Evolutionary conservation across 2,888 invertebrate species (phyloP), one percentile per base, ranked within the genome.

Genomic region (Sepioteuthis lessoniana): DNA sequence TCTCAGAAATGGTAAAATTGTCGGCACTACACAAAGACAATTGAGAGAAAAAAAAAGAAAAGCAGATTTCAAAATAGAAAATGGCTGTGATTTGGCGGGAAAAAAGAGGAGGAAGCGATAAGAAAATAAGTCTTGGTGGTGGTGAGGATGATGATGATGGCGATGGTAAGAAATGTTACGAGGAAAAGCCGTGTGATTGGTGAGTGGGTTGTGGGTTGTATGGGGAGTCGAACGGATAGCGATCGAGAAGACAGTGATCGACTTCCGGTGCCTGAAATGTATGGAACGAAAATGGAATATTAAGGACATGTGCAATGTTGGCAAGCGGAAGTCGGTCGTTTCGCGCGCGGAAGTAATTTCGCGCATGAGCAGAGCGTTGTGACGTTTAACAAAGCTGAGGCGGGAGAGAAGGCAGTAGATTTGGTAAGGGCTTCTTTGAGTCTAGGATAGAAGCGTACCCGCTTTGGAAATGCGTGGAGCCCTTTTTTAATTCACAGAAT

Each of bases 311-410:
- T 46, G 46, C 28, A 47, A 92, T 92, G 91, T 92, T 92, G 91
- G 91, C 42, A 47, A 92, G n/a, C 91, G 91, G 91, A 92, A 92
- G 91, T 46, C 91, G 91, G 46, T 92, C 91, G 91, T 92, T 92
- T 47, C 47, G 46, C 47, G n/a, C n/a, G 47, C 91, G 91, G 91
- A 92, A 92, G 91, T 92, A 92, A 92, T 92, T 92, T 92, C 28
- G 47, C 47, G 47, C 91, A 35, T 92, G 42, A 92, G 47, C 91
- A 46, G 91, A 92, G 28, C n/a, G 42, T 92, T n/a, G 35, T 47
- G 91, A 92, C 91, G 91, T 92, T 42, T 47, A 92, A 47, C 91
- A 35, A 92, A 47, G 91, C 91, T 76, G n/a, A 35, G n/a, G n/a
- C 19, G 76, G 76, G 76, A 76, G n/a, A 4, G 76, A 2, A 35